Base-by-base conservation (phyloP, 2,888 invertebrate genomes). In the Eretmocerus hayati region DNA sequence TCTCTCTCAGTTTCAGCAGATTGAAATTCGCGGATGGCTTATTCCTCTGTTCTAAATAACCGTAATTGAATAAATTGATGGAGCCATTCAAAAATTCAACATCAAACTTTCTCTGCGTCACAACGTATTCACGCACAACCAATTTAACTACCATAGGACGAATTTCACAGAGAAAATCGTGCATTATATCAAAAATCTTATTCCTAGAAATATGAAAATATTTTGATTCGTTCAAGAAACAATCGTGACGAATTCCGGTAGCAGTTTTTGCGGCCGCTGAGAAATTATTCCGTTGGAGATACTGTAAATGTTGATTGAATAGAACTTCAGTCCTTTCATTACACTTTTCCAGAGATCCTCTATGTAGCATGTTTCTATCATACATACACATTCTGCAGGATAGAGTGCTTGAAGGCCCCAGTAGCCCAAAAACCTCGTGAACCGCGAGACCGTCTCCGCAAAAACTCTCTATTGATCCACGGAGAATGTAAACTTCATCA, bases 391-490 rank as follows among this genome's bases (percentile, higher is more conserved):
- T 20, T 8, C 53, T 32, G 31, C 54, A 54, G 43, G 52, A 54
- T 30, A 15, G 23, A 22, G 56, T 58, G 2, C 52, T 46, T 15
- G 53, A 50, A 13, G 56, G 58, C 1, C 52, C 48, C 11, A 55
- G 31, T 16, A 56, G 33, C 35, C 51, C 46, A 19, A 42, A 50
- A 1, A 54, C 50, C 11, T 55, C 46, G 37, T 57, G 54, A 6
- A 54, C 55, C 16, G 54, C 52, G n/a, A 55, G 39, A 4, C 46
- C 50, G 42, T 56, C 56, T 1, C 52, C 55, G 47, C 48, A 50
- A 46, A 54, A 53, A 22, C 42, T 45, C 15, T 40, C 43, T 18
- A 58, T 32, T 22, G 45, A 50, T 39, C 47, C 58, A 22, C 56
- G 44, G 23, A 57, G 39, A 31, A 53, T 31, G 42, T 37, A 57